Base-by-base conservation (phyloP, 1,140 invertebrate species). In the Euborellia annulipes region DNA sequence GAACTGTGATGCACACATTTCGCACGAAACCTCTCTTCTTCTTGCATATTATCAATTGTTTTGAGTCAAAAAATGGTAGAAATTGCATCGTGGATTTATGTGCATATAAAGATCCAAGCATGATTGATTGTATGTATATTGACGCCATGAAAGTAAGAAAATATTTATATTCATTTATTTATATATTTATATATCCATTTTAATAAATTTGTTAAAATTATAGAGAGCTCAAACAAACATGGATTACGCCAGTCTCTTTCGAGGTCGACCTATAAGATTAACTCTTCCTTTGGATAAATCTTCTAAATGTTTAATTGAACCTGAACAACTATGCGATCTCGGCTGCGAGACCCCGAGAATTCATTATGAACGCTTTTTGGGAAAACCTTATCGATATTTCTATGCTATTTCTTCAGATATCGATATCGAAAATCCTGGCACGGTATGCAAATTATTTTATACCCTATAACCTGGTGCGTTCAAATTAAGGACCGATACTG, bases 401-500 rank as follows among this genome's bases (percentile, higher is more conserved):
- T 93, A 92, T 56, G 86, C 84, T 0, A 88, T 90, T 37, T 85
- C 83, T 49, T 81, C 82, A 11, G 85, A 90, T 62, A 82, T 89
- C 2, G 85, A 89, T 59, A 63, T 73, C 2, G 71, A 78, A 2
- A 81, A 83, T 65, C 83, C 85, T 3, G 85, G 85, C 56, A 76
- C 75, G 36, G 82, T 87, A 66, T n/a, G 70, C 65, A 57, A 50
- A n/a, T 34, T 38, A 45, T 27, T 48, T 50, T 34, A 23, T 40
- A 43, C 46, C 20, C 14, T 8, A 39, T 8, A 13, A 39, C 9
- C 9, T 17, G 7, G 37, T 32, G 30, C n/a, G 21, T n/a, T n/a
- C n/a, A n/a, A n/a, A n/a, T n/a, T n/a, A n/a, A n/a, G n/a, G n/a
- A n/a, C n/a, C n/a, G n/a, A n/a, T n/a, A n/a, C n/a, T n/a, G n/a